These are phyloP conservation scores for Globodera rostochiensis DNA, from an alignment of 1,140 invertebrate species.

Conservation along the genomic window DNA sequence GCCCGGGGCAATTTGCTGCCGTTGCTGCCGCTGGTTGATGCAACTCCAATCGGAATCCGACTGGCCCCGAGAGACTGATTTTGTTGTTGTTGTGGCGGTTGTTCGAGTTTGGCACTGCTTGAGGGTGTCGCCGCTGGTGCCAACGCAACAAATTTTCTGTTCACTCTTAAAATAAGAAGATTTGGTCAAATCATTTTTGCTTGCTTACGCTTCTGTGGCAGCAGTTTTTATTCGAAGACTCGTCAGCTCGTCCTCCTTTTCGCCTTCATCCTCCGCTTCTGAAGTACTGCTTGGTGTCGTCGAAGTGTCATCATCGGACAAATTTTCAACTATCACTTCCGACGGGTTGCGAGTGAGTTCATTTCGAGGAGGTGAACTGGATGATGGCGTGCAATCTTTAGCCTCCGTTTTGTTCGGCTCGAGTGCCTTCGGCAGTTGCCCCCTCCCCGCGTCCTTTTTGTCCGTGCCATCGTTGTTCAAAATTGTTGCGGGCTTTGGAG, in stretches of 20 bases:
- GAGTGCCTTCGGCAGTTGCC: not conserved
- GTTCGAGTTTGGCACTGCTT: not conserved
- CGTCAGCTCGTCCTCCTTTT: not conserved
- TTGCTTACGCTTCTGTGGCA: not conserved
- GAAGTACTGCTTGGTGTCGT: not conserved
- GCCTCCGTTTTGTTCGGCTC: not conserved
- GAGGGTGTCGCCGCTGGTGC: not conserved
- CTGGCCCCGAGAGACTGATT: not conserved
- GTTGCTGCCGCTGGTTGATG: slow-evolving; percentile 1
- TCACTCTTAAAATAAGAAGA: not conserved
- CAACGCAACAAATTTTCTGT: not conserved
- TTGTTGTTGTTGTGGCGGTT: not conserved
- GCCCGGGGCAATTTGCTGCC: slow-evolving; percentile 12
- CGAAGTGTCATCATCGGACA: not conserved
- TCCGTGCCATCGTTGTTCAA: no score
- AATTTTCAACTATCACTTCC: not conserved
- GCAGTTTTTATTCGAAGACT: not conserved
- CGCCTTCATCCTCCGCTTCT: not conserved
- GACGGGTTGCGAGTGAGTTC: not conserved
- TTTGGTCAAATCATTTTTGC: not conserved
- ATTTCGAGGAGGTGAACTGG: not conserved
- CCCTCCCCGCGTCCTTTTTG: not conserved
- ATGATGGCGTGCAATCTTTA: not conserved
- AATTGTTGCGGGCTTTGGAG: no score
- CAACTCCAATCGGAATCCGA: slow-evolving; percentile 3